These are phyloP conservation scores for Pseudorectes ferrugineus DNA, from an alignment of 2,113 vertebrate genomes.

Conservation along the genomic window DNA sequence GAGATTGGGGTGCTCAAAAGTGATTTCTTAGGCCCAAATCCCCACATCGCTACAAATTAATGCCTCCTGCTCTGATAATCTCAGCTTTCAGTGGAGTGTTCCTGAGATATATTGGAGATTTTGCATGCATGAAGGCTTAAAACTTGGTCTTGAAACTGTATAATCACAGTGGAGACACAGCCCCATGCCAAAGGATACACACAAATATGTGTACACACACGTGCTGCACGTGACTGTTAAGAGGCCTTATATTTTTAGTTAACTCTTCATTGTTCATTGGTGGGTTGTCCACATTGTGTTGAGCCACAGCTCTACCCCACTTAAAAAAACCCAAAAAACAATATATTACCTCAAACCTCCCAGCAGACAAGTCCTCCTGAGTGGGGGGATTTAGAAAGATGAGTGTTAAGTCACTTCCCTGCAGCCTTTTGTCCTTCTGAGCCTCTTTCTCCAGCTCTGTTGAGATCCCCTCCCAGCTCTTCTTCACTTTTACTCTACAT, in stretches of 20 bases:
- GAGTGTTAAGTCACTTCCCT: neutral
- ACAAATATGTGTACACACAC: neutral
- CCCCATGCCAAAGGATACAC: neutral
- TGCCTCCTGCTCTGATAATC: neutral
- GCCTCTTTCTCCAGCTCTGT: neutral
- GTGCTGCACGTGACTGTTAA: neutral
- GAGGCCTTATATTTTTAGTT: neutral
- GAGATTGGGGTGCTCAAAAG: neutral
- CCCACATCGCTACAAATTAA: neutral
- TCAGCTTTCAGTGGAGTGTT: neutral
- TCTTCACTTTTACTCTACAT: neutral
- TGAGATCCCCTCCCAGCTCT: neutral
- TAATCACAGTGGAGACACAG: neutral
- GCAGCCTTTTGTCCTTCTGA: neutral
- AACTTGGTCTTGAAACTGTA: neutral
- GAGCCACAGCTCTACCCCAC: neutral
- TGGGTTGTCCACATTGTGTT: neutral
- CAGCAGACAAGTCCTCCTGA: neutral
- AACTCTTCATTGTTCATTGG: neutral
- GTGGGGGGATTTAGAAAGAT: neutral
- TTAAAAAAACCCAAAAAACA: rapidly evolving
- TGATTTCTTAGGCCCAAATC: neutral
- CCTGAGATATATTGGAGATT: neutral
- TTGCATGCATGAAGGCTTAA: neutral
- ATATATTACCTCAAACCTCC: neutral